Evolutionary conservation across 2,888 invertebrate species (phyloP).

Genomic region (Neocrepidodera transversa): DNA sequence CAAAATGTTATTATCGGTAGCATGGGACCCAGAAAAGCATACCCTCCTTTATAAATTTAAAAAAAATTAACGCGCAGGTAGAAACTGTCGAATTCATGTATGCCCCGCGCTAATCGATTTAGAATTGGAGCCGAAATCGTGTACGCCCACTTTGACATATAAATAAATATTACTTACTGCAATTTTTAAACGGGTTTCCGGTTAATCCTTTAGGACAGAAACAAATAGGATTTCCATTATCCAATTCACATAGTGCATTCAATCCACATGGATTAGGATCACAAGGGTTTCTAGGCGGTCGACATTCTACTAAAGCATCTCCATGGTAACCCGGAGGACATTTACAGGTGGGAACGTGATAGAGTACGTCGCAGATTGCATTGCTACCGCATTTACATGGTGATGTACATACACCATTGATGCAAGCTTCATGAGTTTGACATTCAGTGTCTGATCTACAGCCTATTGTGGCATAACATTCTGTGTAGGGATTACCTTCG

Average conservation of each 20-base stretch:
- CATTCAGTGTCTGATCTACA: slow-evolving; percentile 78
- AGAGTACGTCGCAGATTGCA: slow-evolving; percentile 81
- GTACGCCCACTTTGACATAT: no score
- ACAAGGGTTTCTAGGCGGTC: slow-evolving; percentile 79
- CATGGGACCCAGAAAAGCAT: no score
- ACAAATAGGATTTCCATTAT: slow-evolving; percentile 86
- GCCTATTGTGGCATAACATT: slow-evolving; percentile 74
- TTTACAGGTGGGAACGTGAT: slow-evolving; percentile 81
- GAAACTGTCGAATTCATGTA: no score
- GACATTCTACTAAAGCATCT: slow-evolving; percentile 75
- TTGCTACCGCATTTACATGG: slow-evolving; percentile 82
- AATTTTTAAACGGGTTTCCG: slow-evolving; percentile 89
- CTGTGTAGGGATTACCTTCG: slow-evolving; percentile 79
- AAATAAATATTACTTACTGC: slow-evolving; percentile 89
- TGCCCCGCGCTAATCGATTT: no score
- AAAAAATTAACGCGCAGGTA: no score
- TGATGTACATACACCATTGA: slow-evolving; percentile 77
- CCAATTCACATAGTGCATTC: slow-evolving; percentile 83
- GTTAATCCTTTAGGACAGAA: slow-evolving; percentile 88
- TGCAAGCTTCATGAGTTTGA: slow-evolving; percentile 75
- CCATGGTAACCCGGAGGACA: slow-evolving; percentile 84
- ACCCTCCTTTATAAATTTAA: no score
- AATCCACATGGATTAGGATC: slow-evolving; percentile 87
- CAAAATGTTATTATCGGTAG: no score
- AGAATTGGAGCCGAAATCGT: no score